phyloP scores from a whole-genome alignment of 1,140 invertebrate species.

The Tyrophagus putrescentiae region DNA sequence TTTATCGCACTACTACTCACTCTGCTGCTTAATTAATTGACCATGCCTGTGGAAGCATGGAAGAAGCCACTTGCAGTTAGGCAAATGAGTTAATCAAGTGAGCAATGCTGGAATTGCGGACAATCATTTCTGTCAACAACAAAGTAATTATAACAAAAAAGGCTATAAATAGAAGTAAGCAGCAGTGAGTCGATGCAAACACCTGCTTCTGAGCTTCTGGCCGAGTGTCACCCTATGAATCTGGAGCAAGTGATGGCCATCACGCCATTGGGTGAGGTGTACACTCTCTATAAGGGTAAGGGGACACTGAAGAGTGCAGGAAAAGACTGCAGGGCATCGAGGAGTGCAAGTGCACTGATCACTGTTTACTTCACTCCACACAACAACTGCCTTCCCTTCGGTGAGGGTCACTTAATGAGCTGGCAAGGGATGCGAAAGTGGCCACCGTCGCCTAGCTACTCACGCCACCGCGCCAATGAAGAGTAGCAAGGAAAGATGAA shows the following conservation, averaged over 20 bases:
- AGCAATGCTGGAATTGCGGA: not conserved
- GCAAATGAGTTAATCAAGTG: constrained; percentile 9
- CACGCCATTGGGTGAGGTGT: too few species aligned
- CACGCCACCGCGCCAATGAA: not conserved
- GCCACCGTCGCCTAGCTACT: not conserved
- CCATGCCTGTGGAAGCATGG: too few species aligned
- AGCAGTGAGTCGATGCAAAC: too few species aligned
- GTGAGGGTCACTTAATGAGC: constrained; percentile 14
- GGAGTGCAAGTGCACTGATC: too few species aligned
- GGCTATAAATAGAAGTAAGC: constrained; percentile 10
- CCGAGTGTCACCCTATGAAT: not conserved
- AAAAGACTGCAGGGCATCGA: too few species aligned
- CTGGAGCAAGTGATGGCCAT: too few species aligned
- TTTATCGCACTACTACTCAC: too few species aligned
- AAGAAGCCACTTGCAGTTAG: not conserved
- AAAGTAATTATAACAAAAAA: not conserved
- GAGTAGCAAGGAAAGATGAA: too few species aligned
- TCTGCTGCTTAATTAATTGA: not conserved
- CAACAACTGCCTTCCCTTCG: too few species aligned
- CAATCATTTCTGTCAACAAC: constrained; percentile 15
- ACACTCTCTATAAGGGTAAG: too few species aligned
- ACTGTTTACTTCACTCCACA: too few species aligned
- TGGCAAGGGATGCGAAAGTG: not conserved
- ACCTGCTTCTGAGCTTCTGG: not conserved
- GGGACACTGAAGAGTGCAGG: too few species aligned